A percentile compares a stretch with the other conserved stretches of the same genome.
Conservation (phyloP, 2,888 invertebrate species). For the Drosophila birchii region DNA sequence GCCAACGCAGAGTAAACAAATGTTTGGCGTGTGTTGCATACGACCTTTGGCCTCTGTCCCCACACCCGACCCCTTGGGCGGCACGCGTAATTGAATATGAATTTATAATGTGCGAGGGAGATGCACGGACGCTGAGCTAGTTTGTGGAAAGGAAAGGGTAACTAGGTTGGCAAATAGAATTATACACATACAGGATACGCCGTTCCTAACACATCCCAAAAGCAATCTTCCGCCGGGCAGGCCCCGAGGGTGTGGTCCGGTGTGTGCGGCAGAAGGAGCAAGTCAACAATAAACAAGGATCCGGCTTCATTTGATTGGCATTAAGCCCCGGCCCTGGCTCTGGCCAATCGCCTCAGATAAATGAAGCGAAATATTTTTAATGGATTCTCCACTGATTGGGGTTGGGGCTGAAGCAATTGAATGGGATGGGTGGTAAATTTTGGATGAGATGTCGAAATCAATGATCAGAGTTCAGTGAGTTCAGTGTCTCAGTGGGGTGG, state of each 20-base stretch:
- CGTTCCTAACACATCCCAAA: slow-evolving; percentile 19
- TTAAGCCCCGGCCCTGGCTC: slow-evolving; percentile 37
- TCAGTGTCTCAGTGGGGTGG: background rate
- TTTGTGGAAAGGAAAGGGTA: slow-evolving; percentile 18
- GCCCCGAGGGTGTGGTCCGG: slow-evolving; percentile 24
- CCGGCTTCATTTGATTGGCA: slow-evolving; percentile 54
- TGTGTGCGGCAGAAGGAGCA: slow-evolving; percentile 23
- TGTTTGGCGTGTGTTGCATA: slow-evolving; percentile 41
- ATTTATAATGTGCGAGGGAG: slow-evolving; percentile 62
- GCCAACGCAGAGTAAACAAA: slow-evolving; percentile 51
- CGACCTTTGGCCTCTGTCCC: slow-evolving; percentile 28
- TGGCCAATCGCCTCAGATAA: slow-evolving; percentile 44
- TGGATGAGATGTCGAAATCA: slow-evolving; percentile 12
- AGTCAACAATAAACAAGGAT: slow-evolving; percentile 41
- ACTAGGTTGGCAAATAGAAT: slow-evolving; percentile 39
- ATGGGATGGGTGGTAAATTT: slow-evolving; percentile 1
- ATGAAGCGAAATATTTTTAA: slow-evolving; percentile 61
- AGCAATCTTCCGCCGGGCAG: slow-evolving; percentile 26
- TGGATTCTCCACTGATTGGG: slow-evolving; percentile 28
- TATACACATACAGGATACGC: slow-evolving; percentile 27
- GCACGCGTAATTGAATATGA: slow-evolving; percentile 77
- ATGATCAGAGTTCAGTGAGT: slow-evolving; percentile 10
- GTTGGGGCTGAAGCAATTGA: background rate
- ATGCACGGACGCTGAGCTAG: slow-evolving; percentile 25
- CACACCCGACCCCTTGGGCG: background rate